These are phyloP conservation scores for Drosophila nasuta DNA, from an alignment of 1,140 invertebrate genomes.

Conservation along the genomic window DNA sequence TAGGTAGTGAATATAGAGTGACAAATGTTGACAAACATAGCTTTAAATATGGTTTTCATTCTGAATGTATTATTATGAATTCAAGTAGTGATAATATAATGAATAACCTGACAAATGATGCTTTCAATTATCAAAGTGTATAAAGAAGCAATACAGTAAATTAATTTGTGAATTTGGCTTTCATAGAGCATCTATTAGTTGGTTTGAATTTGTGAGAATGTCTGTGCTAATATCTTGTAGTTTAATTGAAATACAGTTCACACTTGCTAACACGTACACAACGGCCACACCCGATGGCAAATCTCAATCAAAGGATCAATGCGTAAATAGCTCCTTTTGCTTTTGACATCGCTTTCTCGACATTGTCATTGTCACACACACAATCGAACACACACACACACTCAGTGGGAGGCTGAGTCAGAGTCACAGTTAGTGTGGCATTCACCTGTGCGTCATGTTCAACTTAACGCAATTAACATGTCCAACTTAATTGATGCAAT, in stretches of 20 bases:
- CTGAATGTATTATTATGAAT: too few species aligned
- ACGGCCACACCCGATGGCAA: constrained; percentile 23
- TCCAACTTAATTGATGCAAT: constrained; percentile 84
- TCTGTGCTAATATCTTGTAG: constrained; percentile 23
- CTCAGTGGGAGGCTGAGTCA: not conserved
- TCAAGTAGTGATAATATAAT: too few species aligned
- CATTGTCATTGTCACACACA: constrained; percentile 39
- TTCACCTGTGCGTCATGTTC: constrained; percentile 76
- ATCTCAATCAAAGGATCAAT: constrained; percentile 53
- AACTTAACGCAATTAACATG: constrained; percentile 84
- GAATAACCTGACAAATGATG: too few species aligned
- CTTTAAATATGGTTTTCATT: too few species aligned
- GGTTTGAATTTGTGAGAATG: not conserved
- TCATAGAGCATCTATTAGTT: not conserved
- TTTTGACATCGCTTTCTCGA: constrained; percentile 45
- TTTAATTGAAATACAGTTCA: constrained; percentile 50
- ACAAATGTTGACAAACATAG: too few species aligned
- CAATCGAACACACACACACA: constrained; percentile 6
- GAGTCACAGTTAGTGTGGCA: constrained; percentile 9
- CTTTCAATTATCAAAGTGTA: too few species aligned
- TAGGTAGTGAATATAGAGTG: too few species aligned
- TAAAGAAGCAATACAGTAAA: too few species aligned
- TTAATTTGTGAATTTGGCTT: not conserved
- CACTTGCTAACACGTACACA: constrained; percentile 38
- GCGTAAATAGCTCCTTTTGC: constrained; percentile 36